Base-by-base conservation (phyloP, 2,888 invertebrate species). In the Drosophila nr. fundita region DNA sequence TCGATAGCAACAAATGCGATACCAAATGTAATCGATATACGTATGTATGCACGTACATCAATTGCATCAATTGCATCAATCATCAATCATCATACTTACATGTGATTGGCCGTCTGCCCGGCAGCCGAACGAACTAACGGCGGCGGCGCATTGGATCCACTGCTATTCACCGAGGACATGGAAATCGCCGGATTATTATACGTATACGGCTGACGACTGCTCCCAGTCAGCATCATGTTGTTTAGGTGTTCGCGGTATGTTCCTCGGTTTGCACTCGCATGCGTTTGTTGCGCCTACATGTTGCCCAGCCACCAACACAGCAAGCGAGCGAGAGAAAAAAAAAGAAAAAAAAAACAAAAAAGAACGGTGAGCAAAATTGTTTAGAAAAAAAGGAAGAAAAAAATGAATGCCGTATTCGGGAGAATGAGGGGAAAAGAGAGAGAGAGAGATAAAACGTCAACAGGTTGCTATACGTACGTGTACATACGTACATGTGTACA, bases 111-210 rank as follows among this genome's bases (percentile, higher is more conserved):
- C 76, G 89, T 91, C 75, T 92, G 92, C 40, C 94, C 95, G 84
- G 94, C 94, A 52, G 94, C 93, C 6, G 91, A 92, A 90, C 95
- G 93, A 85, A 95, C 95, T 70, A 95, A 93, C 55, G 94, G 95
- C 68, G 95, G 95, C 76, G 95, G 95, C 72, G 94, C 94, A 92
- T 95, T 95, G n/a, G 88, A 90, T 0, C 92, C 91, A 0, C 91
- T 91, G 71, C 91, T 92, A 63, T 91, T 92, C 21, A 92, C 92
- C 50, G 92, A 91, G 66, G 92, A 92, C 92, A 92, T 92, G 40
- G 93, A 92, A 70, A 92, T 92, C 66, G 92, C 91, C 78, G 92
- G 90, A 85, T 92, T 92, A 61, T 91, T 92, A 40, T 91, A 91
- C 49, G 91, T 81, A 74, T 92, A 92, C 8, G 88, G 82, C 58